Base-by-base conservation (phyloP, 2,888 invertebrate species). In the Drosophila imparisetae region DNA sequence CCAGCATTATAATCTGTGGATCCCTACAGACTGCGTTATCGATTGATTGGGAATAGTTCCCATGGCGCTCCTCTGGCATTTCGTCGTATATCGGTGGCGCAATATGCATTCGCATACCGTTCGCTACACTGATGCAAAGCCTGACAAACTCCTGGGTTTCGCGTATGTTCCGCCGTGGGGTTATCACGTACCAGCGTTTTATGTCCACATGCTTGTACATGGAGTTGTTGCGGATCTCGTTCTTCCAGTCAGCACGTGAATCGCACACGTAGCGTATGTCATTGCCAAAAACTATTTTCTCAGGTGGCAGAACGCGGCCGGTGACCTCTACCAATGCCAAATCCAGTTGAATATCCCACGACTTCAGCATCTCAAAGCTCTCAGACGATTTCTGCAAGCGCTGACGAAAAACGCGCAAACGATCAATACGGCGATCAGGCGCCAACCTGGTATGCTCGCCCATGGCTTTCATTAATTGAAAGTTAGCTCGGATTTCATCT, bases 331-430 rank as follows among this genome's bases (percentile, higher is more conserved):
- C 93, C 21, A 97, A 93, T 0, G 93, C 92, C 0, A 93, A 91
- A 0, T 96, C 94, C 1, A 98, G 91, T 21, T 94, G 92, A 78
- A 98, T 90, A n/a, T 96, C 94, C 98, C 98, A 98, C 0, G 94
- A 93, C 0, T 91, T 91, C 24, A 98, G 91, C 82, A 97, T 96
- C 72, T 94, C 80, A 21, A 93, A 80, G 4, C 94, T 94, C 3
- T 92, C 93, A 0, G 91, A 90, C 0, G 94, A 94, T 0, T n/a
- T n/a, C n/a, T n/a, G n/a, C n/a, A n/a, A n/a, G n/a, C n/a, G n/a
- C n/a, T n/a, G n/a, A n/a, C n/a, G n/a, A n/a, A n/a, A n/a, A n/a
- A n/a, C n/a, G n/a, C n/a, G n/a, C n/a, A n/a, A n/a, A n/a, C n/a
- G n/a, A n/a, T n/a, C n/a, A n/a, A n/a, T n/a, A n/a, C n/a, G n/a